Conservation (phyloP, 2,888 invertebrate species). For the Electrophaes corylata region DNA sequence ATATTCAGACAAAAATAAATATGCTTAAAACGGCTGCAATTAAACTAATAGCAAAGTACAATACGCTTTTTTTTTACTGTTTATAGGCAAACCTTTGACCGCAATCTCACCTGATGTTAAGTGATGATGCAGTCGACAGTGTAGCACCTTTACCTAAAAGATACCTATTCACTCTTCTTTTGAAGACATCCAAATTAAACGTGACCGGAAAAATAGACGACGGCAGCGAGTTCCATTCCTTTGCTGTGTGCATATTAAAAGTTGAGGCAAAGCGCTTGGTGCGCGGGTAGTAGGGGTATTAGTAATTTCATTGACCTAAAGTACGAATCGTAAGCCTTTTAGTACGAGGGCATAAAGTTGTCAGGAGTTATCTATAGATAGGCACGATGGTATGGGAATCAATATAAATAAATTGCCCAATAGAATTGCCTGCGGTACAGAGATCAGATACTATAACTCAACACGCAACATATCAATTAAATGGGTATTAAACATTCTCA, state of each 20-base stretch:
- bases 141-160: too few species aligned
- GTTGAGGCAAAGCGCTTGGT: too few species aligned
- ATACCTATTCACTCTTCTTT: too few species aligned
- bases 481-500: conserved; percentile 65
- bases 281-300: too few species aligned
- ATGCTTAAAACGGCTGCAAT: neutral
- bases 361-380: conserved; percentile 60
- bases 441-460: conserved; percentile 76
- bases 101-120: too few species aligned
- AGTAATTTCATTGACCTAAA: conserved; percentile 38
- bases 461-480: conserved; percentile 80
- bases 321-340: conserved; percentile 39
- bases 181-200: too few species aligned
- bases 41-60: conserved; percentile 6
- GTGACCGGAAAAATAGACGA: too few species aligned
- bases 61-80: too few species aligned
- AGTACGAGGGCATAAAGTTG: conserved; percentile 60
- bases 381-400: conserved; percentile 70
- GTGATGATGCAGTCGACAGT: too few species aligned
- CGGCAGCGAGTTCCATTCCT: too few species aligned
- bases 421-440: conserved; percentile 71
- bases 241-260: too few species aligned
- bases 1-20: neutral
- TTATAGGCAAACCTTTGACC: too few species aligned
- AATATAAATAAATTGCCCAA: conserved; percentile 79